Evolutionary conservation across 2,888 invertebrate genomes (phyloP).

Genomic region (Epinotia nisella): DNA sequence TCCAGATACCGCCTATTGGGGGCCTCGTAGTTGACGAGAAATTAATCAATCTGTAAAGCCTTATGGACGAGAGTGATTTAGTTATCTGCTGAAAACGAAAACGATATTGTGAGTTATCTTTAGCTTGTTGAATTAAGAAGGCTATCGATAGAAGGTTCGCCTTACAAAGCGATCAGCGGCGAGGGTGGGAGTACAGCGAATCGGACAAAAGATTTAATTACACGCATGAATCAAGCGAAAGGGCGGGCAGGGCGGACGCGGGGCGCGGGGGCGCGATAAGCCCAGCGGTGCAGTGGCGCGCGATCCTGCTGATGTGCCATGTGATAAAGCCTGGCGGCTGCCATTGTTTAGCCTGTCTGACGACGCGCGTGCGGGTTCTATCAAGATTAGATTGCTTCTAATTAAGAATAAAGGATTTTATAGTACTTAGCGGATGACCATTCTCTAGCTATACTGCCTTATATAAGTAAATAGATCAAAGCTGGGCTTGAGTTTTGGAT

Average conservation of each 20-base stretch:
- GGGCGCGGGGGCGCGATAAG: slow-evolving; percentile 60
- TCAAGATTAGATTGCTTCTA: slow-evolving; percentile 67
- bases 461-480: not conserved
- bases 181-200: slow-evolving; percentile 66
- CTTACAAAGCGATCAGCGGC: slow-evolving; percentile 69
- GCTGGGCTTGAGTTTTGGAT: not conserved
- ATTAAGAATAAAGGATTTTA: slow-evolving; percentile 53
- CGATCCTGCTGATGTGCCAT: slow-evolving; percentile 62
- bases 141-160: slow-evolving; percentile 62
- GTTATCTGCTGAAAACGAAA: slow-evolving; percentile 59
- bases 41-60: slow-evolving; percentile 69
- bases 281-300: slow-evolving; percentile 70
- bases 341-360: slow-evolving; percentile 65
- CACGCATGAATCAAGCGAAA: slow-evolving; percentile 82
- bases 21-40: slow-evolving; percentile 47
- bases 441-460: slow-evolving; percentile 2
- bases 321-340: slow-evolving; percentile 58
- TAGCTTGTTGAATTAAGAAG: slow-evolving; percentile 69
- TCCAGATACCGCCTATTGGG: not conserved
- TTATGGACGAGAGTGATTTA: slow-evolving; percentile 62
- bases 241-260: slow-evolving; percentile 53
- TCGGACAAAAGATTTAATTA: slow-evolving; percentile 84
- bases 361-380: slow-evolving; percentile 69
- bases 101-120: slow-evolving; percentile 54
- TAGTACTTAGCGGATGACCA: slow-evolving; percentile 18